Evolutionary conservation across 2,888 invertebrate species (phyloP).

Genomic region (Digitonthophagus gazella): DNA sequence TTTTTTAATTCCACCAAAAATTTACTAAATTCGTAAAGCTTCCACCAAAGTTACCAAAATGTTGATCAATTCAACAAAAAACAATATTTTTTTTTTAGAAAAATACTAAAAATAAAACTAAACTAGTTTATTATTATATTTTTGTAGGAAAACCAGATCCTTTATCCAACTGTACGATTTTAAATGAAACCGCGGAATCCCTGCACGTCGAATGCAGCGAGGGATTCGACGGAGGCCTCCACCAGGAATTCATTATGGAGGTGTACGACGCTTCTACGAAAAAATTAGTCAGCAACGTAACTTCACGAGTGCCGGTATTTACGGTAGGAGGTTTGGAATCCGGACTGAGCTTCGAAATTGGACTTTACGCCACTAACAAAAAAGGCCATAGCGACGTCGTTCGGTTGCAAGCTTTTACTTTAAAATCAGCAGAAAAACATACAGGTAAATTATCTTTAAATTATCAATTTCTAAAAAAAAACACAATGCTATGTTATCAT

Average conservation of each 20-base stretch:
- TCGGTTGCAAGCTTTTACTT: slow-evolving; percentile 66
- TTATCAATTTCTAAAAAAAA: background rate
- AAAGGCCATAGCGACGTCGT: slow-evolving; percentile 70
- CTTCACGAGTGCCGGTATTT: slow-evolving; percentile 61
- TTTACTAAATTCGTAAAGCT: too few relatives aligned
- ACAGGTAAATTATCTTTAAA: slow-evolving; percentile 55
- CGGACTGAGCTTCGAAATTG: slow-evolving; percentile 67
- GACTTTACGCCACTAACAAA: slow-evolving; percentile 67
- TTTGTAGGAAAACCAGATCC: slow-evolving; percentile 70
- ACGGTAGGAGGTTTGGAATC: slow-evolving; percentile 65
- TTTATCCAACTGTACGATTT: slow-evolving; percentile 69
- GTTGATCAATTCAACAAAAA: too few relatives aligned
- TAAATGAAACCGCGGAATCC: slow-evolving; percentile 71
- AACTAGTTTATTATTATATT: background rate
- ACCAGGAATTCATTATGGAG: slow-evolving; percentile 72
- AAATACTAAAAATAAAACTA: too few relatives aligned
- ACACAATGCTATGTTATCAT: background rate
- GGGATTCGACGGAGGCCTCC: slow-evolving; percentile 74
- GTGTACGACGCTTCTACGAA: slow-evolving; percentile 59
- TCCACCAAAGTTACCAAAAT: too few relatives aligned
- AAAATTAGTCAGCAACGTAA: slow-evolving; percentile 58
- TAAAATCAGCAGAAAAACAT: slow-evolving; percentile 71
- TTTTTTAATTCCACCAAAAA: too few relatives aligned
- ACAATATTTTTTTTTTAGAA: too few relatives aligned
- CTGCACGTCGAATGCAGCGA: slow-evolving; percentile 71